phyloP scores from a whole-genome alignment of 2,113 vertebrate species.

The Picathartes gymnocephalus region DNA sequence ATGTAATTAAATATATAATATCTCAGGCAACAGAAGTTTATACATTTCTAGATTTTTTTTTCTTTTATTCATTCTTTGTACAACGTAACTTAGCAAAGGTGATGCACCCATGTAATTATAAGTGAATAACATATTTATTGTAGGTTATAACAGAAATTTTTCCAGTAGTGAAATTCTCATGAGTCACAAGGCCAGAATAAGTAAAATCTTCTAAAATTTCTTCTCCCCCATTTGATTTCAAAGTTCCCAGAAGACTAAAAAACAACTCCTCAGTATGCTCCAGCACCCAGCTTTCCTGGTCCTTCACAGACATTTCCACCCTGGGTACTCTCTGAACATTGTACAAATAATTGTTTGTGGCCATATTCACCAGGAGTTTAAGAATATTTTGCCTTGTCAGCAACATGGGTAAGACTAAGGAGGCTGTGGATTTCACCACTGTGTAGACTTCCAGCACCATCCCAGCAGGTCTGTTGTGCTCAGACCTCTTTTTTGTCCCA shows the following conservation, averaged over 20 bases:
- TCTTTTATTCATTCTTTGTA: slow-evolving; percentile 35
- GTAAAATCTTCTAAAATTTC: background rate
- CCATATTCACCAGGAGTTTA: background rate
- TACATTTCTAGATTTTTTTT: background rate
- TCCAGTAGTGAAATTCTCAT: background rate
- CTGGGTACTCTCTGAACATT: background rate
- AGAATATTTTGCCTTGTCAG: background rate
- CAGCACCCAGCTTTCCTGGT: background rate
- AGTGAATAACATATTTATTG: background rate
- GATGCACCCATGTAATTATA: background rate
- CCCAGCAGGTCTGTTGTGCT: background rate
- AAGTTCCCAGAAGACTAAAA: background rate
- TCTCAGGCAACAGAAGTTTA: background rate
- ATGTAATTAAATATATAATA: background rate
- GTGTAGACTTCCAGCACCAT: background rate
- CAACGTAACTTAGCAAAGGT: background rate
- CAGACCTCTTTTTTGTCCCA: background rate
- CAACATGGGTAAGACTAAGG: background rate
- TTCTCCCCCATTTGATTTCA: background rate
- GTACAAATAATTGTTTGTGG: background rate
- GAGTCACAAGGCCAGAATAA: slow-evolving; percentile 21
- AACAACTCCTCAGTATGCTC: background rate
- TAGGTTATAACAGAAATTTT: slow-evolving; percentile 11
- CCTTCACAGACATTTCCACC: background rate
- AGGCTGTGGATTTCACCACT: background rate